Base-by-base conservation (phyloP, 2,113 vertebrate genomes). In the Passer domesticus region DNA sequence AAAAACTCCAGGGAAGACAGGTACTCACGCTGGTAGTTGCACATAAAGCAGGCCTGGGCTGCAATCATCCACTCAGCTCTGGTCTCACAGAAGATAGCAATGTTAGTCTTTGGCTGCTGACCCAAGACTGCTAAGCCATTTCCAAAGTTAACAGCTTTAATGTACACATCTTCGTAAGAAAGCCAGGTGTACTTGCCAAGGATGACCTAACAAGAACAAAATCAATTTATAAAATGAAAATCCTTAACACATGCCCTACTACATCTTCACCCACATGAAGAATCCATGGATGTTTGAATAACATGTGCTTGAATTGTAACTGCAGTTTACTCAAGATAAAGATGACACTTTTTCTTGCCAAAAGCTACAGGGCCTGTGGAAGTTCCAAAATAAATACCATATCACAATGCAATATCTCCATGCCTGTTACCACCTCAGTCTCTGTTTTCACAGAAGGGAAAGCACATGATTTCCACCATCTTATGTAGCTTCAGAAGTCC, bases 31-130 rank as follows among this genome's bases (percentile, higher is more conserved):
- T 98, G 98, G 92, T 99, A 99, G 96, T 99, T 99, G 97, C 98
- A 98, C 98, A 99, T 98, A 67, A 99, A 99, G 96, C 99, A 99
- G 39, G 99, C 98, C 97, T 99, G 98, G 0, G 99, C 99, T 4
- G 98, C 97, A 15, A 99, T 98, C 94, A 99, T 98, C 99, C 99
- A 99, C 92, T 99, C 99, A 0, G 99, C 98, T 92, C 99, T 97
- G 3, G 99, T 99, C 97, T 99, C 99, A 78, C 99, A 99, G 96
- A 99, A 99, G 96, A 99, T 98, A 72, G 99, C 99, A 8, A 99
- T 99, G 96, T 99, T 99, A 83, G 97, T 97, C 94, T 98, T 98
- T 4, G 99, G 98, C 73, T 96, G 98, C 95, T 99, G 99, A 46
- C 99, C 99, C 96, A 99, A 93, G 9, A 98, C 95, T 31, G 97